Percentiles rank a stretch among this genome's conserved stretches.
phyloP scores from a whole-genome alignment of 2,797 vertebrate species.

The Phalanger gymnotis region DNA sequence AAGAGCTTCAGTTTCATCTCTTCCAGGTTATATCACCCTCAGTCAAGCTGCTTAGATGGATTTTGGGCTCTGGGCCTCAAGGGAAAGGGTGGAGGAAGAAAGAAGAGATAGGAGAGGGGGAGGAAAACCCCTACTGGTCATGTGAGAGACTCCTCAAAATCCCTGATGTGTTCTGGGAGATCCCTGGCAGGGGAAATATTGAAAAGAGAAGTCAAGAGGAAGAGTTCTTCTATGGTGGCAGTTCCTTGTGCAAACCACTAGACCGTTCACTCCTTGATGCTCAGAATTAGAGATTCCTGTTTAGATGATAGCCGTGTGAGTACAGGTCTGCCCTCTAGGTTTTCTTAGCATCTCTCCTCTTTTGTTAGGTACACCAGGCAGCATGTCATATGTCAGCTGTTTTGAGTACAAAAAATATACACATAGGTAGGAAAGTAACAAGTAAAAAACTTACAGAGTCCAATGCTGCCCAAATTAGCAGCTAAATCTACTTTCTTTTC shows the following conservation, averaged over 20 bases:
- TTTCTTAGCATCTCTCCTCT: background rate
- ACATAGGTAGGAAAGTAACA: background rate
- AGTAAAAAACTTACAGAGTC: background rate
- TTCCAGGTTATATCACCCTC: background rate
- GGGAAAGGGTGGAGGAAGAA: background rate
- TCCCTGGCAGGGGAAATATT: background rate
- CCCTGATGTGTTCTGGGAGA: background rate
- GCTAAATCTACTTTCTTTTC: background rate
- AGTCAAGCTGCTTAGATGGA: background rate
- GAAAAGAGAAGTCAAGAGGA: too few species aligned
- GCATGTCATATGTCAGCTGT: background rate
- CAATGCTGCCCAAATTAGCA: background rate
- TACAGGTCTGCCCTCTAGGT: too few species aligned
- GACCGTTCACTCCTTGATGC: background rate
- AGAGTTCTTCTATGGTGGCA: too few species aligned
- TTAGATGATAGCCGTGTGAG: background rate
- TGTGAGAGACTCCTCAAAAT: background rate
- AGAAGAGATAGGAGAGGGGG: background rate
- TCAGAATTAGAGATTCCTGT: background rate
- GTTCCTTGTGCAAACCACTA: too few species aligned
- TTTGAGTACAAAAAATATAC: background rate
- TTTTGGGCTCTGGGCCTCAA: background rate
- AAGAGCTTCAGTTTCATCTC: background rate
- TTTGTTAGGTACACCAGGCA: background rate
- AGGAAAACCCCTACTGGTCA: too few species aligned